Conservation (phyloP, 2,113 vertebrate genomes). For the Sorex araneus region DNA sequence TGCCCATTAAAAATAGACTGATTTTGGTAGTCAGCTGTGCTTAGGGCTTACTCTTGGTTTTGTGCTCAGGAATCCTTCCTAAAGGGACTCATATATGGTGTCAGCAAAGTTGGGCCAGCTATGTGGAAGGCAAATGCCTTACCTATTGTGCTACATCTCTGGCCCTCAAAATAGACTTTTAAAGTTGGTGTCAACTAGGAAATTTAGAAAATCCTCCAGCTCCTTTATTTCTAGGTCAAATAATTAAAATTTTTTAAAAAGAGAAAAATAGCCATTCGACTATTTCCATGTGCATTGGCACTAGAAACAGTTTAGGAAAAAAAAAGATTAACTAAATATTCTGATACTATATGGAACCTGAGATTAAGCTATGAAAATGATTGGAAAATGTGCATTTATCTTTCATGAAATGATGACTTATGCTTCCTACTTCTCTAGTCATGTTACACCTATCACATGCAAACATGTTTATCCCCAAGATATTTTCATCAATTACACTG, state of each 20-base stretch:
- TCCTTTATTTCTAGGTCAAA: not conserved
- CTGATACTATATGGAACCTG: not conserved
- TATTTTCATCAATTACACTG: constrained; percentile 73
- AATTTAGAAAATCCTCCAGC: constrained; percentile 28
- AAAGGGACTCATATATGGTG: too few species aligned
- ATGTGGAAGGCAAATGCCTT: too few species aligned
- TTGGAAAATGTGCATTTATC: constrained; percentile 62
- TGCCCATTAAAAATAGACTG: too few species aligned
- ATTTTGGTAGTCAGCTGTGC: too few species aligned
- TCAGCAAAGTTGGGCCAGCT: too few species aligned
- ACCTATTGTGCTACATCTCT: too few species aligned
- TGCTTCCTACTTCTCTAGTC: constrained; percentile 72
- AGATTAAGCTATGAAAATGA: constrained; percentile 76
- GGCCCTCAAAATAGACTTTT: not conserved
- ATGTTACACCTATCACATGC: constrained; percentile 51
- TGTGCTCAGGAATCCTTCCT: too few species aligned
- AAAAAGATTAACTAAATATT: constrained; percentile 54
- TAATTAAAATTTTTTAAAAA: constrained; percentile 45
- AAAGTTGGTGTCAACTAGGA: not conserved
- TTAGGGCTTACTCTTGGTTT: too few species aligned
- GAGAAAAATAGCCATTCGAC: not conserved
- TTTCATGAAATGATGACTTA: constrained; percentile 76
- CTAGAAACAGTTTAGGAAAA: constrained; percentile 41
- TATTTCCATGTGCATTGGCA: constrained; percentile 11
- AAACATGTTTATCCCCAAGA: constrained; percentile 69